phyloP scores from a whole-genome alignment of 2,888 invertebrate genomes.

The Strigamia crassipes region DNA sequence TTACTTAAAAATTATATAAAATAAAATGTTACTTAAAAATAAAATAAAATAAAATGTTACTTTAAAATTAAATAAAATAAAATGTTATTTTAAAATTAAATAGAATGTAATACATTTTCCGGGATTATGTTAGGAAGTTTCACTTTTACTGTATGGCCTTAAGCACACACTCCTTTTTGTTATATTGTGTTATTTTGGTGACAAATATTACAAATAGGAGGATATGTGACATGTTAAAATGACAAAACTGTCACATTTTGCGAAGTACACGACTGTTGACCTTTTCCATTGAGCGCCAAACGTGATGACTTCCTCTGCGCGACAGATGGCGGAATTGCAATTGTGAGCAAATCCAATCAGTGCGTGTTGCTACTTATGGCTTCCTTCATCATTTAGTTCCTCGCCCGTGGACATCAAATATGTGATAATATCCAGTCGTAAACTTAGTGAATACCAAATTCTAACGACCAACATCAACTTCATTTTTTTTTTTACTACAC shows the following conservation, averaged over 20 bases:
- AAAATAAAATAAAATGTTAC: no score
- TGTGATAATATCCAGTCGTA: neutral
- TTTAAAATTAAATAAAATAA: no score
- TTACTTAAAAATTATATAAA: no score
- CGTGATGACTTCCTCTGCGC: conserved; percentile 21
- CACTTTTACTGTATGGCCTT: no score
- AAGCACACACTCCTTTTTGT: no score
- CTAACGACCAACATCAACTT: neutral
- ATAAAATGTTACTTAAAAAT: no score
- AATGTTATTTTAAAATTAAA: no score
- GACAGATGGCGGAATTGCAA: conserved; percentile 27
- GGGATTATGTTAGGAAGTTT: no score
- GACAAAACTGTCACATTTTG: conserved; percentile 31
- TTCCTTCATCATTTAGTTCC: neutral
- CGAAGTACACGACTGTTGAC: conserved; percentile 1
- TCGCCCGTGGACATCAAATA: neutral
- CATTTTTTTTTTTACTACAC: no score
- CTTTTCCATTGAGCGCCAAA: neutral
- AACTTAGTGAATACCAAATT: conserved; percentile 1
- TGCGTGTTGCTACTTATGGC: conserved; percentile 17
- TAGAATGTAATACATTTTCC: no score
- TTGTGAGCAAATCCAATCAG: conserved; percentile 34
- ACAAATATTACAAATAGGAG: neutral
- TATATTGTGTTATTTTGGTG: neutral
- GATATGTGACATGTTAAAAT: neutral